A percentile compares a stretch with the other conserved stretches of the same genome.
These are phyloP conservation scores for Zosterops pallidus DNA, from an alignment of 2,113 vertebrate genomes.

Conservation along the genomic window DNA sequence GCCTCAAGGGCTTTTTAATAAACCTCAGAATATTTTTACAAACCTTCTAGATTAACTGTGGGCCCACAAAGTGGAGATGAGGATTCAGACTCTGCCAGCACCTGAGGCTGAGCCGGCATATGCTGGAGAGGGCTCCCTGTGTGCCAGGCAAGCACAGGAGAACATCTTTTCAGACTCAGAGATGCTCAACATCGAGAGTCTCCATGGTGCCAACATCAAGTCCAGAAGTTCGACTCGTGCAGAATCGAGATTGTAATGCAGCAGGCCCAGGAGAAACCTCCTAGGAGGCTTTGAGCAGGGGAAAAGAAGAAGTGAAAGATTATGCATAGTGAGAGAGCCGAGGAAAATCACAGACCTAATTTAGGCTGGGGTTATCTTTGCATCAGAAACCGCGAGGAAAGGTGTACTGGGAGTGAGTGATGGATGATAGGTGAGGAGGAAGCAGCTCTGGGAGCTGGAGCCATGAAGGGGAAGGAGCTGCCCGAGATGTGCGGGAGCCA, in stretches of 20 bases:
- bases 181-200: background rate
- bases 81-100: background rate
- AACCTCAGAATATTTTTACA: background rate
- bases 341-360: background rate
- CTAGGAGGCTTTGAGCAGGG: background rate
- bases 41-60: background rate
- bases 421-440: background rate
- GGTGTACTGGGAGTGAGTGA: background rate
- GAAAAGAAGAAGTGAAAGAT: background rate
- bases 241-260: background rate
- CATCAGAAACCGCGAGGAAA: background rate
- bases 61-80: background rate
- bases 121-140: background rate
- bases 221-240: background rate
- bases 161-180: background rate
- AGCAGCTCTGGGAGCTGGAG: background rate
- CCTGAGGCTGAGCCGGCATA: background rate
- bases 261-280: background rate
- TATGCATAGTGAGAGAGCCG: background rate
- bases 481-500: background rate
- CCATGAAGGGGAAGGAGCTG: fast-evolving
- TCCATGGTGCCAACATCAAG: background rate
- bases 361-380: background rate
- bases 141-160: background rate
- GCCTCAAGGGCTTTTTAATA: background rate